Base-by-base conservation (phyloP, 1,140 invertebrate species). In the Liolophura sinensis region DNA sequence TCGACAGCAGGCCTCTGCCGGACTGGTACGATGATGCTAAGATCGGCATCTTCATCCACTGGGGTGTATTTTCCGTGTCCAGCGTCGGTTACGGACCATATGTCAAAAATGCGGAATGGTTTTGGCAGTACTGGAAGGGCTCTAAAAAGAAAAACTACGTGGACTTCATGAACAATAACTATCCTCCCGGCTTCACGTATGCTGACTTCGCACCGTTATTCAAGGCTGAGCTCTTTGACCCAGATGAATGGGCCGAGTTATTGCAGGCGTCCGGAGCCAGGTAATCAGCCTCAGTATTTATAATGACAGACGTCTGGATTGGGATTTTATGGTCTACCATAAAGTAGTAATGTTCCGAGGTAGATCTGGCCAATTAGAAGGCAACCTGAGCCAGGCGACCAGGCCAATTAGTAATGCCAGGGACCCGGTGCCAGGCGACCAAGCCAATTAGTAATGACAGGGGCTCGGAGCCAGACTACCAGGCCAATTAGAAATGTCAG, bases 41-140 rank as follows among this genome's bases (percentile, higher is more conserved):
- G 69, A 60, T 84, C n/a, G 82, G 82, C 12, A 82, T 84, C 50
- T 84, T 84, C 70, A 65, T 84, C 9, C 82, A 84, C 65, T 84
- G 80, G 80, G 80, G 80, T 15, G 76, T 82, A 1, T 82, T 81
- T 62, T 80, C 79, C 11, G 80, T 81, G 14, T 79, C 80, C 5
- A 65, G 66, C 25, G 79, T 73, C 61, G 69, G 67, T 16, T 22
- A 66, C 25, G 31, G 18, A 18, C 22, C 46, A 31, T 4, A 20
- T 46, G 60, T 31, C 7, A 49, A 49, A 22, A 74, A 79, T 57
- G 76, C 75, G 67, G 78, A n/a, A 74, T 59, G 65, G 46, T 62
- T 72, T n/a, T 84, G 80, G 80, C 22, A 60, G 1, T 40, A 72
- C 22, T 83, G 82, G 80, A 48, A 67, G 16, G 27, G 18, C 51